Evolutionary conservation across 1,140 invertebrate genomes (phyloP), one percentile per base, ranked within the genome.

Genomic region (Gryllus bimaculatus): DNA sequence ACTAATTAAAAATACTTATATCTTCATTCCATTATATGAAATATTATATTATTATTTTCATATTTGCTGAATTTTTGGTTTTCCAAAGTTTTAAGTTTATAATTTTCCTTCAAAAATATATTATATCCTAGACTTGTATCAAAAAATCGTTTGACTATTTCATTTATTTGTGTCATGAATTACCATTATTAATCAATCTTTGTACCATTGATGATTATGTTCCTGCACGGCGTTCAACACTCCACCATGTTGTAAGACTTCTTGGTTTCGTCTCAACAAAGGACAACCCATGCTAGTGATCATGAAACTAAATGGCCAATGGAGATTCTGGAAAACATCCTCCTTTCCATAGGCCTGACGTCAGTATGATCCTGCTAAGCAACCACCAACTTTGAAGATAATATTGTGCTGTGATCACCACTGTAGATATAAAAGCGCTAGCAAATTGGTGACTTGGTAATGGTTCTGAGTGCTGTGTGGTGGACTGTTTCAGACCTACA

Each of bases 241-340:
- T 49, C n/a, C 90, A 93, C 83, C 97, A 99, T 87, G 96, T 99
- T 20, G 96, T 99, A 0, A 92, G 92, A 81, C 86, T 99, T 77
- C 86, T 98, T 78, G 98, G 98, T 47, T 96, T 99, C 39, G 97
- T 99, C 20, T 98, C 96, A 0, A n/a, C n/a, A 90, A 93, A 77
- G 93, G 92, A 0, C 94, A 96, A 85, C 97, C 98, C 21, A 95
- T 95, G 0, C 88, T 95, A 39, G 97, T 99, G 0, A 90, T 99
- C 20, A 99, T 99, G 98, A 98, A 99, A 87, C 86, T 99, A 47
- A n/a, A 99, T 99, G 98, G 91, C 91, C 54, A 91, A 93, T 83
- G 98, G 98, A 4, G 98, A 99, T n/a, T 88, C 89, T 99, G n/a
- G 48, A 98, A 98, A 85, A 92, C 92, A 3, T 96, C 86, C 87